Conservation (phyloP, 2,888 invertebrate species). For the Atrina japonica region DNA sequence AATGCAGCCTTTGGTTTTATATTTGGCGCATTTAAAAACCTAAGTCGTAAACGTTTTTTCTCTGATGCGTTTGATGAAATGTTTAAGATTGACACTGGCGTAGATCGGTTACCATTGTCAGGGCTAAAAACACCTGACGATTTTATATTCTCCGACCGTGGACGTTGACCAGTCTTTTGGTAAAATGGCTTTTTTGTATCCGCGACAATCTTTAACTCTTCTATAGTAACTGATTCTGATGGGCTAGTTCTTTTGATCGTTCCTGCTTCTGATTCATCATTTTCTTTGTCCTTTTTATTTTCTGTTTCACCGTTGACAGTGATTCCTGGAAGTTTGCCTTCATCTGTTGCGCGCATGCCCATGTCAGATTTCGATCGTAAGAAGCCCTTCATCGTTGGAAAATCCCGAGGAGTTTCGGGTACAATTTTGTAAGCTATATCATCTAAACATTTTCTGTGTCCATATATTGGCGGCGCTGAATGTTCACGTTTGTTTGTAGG, state of each 20-base stretch:
- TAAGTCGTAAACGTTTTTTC: slow-evolving; percentile 18
- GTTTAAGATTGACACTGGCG: background rate
- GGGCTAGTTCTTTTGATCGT: slow-evolving; percentile 2
- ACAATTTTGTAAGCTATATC: slow-evolving; percentile 38
- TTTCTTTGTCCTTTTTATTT: slow-evolving; percentile 5
- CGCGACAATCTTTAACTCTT: slow-evolving; percentile 26
- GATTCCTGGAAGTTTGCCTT: slow-evolving; percentile 20
- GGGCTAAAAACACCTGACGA: background rate
- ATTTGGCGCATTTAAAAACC: slow-evolving; percentile 30
- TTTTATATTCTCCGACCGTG: slow-evolving; percentile 24
- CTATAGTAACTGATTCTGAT: slow-evolving; percentile 21
- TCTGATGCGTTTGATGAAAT: background rate
- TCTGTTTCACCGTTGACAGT: slow-evolving; percentile 14
- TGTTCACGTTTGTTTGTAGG: slow-evolving; percentile 46
- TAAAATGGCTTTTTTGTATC: slow-evolving; percentile 34
- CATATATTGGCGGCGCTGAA: slow-evolving; percentile 42
- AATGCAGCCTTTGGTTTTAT: slow-evolving; percentile 24
- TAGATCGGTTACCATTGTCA: background rate
- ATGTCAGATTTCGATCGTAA: slow-evolving; percentile 30
- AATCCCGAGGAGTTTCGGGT: slow-evolving; percentile 34
- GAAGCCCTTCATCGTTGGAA: slow-evolving; percentile 23
- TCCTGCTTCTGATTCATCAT: slow-evolving; percentile 3
- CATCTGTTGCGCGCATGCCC: background rate
- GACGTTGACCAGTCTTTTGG: slow-evolving; percentile 34
- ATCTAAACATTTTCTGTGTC: slow-evolving; percentile 36